Evolutionary conservation across 2,113 vertebrate genomes (phyloP).

Genomic region (Galeopterus variegatus): DNA sequence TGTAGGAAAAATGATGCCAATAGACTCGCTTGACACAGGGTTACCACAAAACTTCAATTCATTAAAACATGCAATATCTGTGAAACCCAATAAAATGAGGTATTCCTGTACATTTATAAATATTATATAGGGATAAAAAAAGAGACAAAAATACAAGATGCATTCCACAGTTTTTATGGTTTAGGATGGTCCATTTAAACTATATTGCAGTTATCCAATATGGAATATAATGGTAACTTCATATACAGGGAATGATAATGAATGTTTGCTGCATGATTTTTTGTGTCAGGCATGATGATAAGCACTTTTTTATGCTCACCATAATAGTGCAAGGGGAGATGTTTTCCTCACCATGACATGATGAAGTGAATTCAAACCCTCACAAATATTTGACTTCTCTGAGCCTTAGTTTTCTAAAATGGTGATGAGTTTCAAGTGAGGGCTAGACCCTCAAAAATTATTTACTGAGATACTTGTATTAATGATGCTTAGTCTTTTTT

Average conservation of each 20-base stretch:
- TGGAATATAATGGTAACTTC: neutral
- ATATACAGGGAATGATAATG: neutral
- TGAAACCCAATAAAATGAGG: no score
- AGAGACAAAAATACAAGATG: neutral
- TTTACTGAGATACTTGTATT: neutral
- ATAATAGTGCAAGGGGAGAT: neutral
- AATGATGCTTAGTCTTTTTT: neutral
- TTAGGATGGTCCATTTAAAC: neutral
- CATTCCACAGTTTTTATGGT: neutral
- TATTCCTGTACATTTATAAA: neutral
- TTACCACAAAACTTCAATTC: no score
- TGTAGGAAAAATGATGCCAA: no score
- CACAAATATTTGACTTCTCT: neutral
- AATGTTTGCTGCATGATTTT: neutral
- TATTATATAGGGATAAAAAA: neutral
- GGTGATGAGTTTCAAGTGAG: neutral
- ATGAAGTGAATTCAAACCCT: neutral
- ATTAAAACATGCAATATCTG: no score
- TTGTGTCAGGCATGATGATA: neutral
- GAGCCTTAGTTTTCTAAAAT: neutral
- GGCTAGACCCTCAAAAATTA: neutral
- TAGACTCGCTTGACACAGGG: no score
- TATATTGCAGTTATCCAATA: neutral
- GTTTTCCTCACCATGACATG: neutral
- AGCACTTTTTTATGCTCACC: neutral